Percentiles rank a stretch among this genome's conserved stretches.
Evolutionary conservation across 2,113 vertebrate species (phyloP).

Genomic region (Nerophis lumbriciformis): DNA sequence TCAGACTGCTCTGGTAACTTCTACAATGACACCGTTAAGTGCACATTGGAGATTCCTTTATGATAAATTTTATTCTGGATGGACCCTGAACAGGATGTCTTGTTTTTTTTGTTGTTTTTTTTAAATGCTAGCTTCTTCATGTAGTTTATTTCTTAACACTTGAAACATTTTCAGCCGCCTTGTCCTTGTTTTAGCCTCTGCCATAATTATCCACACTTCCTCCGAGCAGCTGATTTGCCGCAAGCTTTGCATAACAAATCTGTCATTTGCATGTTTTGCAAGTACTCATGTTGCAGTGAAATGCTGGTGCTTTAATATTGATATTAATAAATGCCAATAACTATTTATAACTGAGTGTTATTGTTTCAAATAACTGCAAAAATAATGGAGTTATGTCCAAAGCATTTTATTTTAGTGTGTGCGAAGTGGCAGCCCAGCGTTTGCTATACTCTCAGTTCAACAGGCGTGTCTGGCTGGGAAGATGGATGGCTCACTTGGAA

Average conservation of each 20-base stretch:
- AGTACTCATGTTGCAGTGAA: constrained; percentile 7
- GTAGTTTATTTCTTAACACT: background rate
- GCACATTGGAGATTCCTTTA: constrained; percentile 50
- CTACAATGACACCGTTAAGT: constrained; percentile 75
- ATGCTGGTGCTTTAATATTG: constrained; percentile 4
- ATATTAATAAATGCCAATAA: constrained; percentile 37
- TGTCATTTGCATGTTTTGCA: constrained; percentile 23
- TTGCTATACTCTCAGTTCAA: constrained; percentile 71
- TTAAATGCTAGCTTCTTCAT: background rate
- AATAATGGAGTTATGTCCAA: background rate
- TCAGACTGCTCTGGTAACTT: constrained; percentile 77
- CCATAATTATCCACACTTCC: background rate
- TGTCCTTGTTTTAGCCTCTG: background rate
- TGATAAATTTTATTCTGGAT: background rate
- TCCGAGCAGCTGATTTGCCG: background rate
- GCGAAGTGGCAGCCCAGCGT: background rate
- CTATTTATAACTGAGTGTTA: constrained; percentile 16
- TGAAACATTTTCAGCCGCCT: background rate
- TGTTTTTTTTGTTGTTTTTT: background rate
- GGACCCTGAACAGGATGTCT: background rate
- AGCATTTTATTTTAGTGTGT: constrained; percentile 45
- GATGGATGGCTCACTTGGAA: constrained; percentile 85
- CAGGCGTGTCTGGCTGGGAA: constrained; percentile 86
- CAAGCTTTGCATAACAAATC: constrained; percentile 48
- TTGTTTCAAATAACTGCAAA: constrained; percentile 14